Evolutionary conservation across 2,797 vertebrate species (phyloP).

Genomic region (Naso thynnoides): DNA sequence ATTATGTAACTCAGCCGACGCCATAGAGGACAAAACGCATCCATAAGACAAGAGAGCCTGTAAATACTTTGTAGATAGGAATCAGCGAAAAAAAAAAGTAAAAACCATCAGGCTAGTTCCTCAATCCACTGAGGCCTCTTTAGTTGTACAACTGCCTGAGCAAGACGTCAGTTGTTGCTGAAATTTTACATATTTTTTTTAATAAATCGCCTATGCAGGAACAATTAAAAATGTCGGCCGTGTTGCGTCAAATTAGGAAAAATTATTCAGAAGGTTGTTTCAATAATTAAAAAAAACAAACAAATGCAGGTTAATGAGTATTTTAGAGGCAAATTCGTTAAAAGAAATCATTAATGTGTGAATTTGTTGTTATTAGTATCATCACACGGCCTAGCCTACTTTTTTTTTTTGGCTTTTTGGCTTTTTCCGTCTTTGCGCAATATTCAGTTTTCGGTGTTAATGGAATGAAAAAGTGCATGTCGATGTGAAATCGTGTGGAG

Average conservation of each 20-base stretch:
- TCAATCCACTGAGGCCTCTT: slow-evolving; percentile 9
- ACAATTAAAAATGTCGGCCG: too few species aligned
- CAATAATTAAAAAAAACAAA: background rate
- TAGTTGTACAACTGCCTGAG: background rate
- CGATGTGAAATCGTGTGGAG: background rate
- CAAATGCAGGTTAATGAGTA: background rate
- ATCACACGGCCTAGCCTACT: background rate
- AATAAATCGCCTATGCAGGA: background rate
- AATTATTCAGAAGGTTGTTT: background rate
- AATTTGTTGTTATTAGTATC: background rate
- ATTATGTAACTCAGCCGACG: too few species aligned
- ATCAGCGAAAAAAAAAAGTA: too few species aligned
- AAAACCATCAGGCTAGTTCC: too few species aligned
- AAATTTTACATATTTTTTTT: background rate
- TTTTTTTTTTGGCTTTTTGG: slow-evolving; percentile 1
- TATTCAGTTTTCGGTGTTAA: background rate
- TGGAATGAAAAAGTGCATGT: background rate
- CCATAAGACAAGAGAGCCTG: too few species aligned
- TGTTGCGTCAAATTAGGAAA: background rate
- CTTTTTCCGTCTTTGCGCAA: too few species aligned
- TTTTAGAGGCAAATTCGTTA: background rate
- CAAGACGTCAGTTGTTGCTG: background rate
- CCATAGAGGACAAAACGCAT: too few species aligned
- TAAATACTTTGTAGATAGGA: too few species aligned
- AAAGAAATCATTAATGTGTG: background rate